Conservation (phyloP, 2,797 vertebrate species). For the Sciurus carolinensis region DNA sequence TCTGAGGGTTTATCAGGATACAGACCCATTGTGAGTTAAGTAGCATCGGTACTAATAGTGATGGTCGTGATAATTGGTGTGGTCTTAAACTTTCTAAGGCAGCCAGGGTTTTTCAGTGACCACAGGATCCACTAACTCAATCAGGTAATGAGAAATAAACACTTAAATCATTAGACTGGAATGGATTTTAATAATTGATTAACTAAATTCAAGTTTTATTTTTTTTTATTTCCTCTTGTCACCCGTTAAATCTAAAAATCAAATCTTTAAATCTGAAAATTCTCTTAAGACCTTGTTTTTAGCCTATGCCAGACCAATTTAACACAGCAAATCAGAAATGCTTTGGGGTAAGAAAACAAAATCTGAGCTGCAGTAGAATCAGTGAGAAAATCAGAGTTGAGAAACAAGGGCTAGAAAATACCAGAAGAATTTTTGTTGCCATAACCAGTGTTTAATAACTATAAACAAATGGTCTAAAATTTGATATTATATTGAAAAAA, state of each 20-base stretch:
- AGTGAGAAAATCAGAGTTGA: not conserved
- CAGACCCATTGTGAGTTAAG: not conserved
- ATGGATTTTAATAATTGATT: not conserved
- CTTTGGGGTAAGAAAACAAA: conserved; percentile 10
- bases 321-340: not conserved
- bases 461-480: not conserved
- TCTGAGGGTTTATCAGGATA: not conserved
- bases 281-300: not conserved
- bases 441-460: conserved; percentile 56
- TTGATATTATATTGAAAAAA: conserved; percentile 33
- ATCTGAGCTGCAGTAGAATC: not conserved
- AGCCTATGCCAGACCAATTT: not conserved
- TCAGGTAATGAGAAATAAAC: not conserved
- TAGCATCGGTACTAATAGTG: not conserved
- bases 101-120: not conserved
- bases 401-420: conserved; percentile 2
- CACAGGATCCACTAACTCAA: not conserved
- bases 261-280: not conserved
- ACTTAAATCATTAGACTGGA: conserved; percentile 12
- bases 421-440: not conserved
- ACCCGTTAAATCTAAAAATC: no score
- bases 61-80: not conserved
- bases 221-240: not conserved
- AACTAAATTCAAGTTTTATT: conserved; percentile 30
- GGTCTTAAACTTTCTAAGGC: not conserved